Evolutionary conservation across 2,113 vertebrate species (phyloP).

Genomic region (Boleophthalmus pectinirostris): DNA sequence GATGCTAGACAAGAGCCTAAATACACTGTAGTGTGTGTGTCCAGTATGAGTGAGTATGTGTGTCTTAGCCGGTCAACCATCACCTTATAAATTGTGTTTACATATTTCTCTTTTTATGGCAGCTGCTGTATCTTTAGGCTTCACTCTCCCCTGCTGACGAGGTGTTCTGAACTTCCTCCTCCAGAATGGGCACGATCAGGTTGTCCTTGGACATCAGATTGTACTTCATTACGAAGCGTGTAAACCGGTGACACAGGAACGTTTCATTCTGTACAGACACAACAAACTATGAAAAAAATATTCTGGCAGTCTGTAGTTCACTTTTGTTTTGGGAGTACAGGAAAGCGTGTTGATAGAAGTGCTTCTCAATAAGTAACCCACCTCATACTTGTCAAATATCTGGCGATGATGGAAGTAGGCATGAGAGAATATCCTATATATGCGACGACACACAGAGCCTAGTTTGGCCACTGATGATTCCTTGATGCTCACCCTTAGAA

Average conservation of each 20-base stretch:
- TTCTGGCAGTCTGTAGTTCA: background rate
- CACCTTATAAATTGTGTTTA: conserved; percentile 27
- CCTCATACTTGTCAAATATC: conserved; percentile 99
- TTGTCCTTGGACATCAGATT: conserved; percentile 99
- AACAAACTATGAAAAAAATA: background rate
- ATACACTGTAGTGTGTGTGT: conserved; percentile 57
- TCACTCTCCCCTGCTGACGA: conserved; percentile 92
- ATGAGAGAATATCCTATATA: conserved; percentile 99
- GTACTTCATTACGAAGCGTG: conserved; percentile 99
- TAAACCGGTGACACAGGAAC: conserved; percentile 98
- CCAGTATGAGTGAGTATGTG: background rate
- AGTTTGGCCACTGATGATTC: conserved; percentile 99
- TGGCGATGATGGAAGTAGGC: conserved; percentile 99
- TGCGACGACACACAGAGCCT: conserved; percentile 97
- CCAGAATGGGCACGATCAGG: conserved; percentile 98
- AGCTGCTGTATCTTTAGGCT: conserved; percentile 78
- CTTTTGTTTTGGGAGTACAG: background rate
- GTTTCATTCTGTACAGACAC: conserved; percentile 87
- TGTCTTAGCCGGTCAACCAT: conserved; percentile 20
- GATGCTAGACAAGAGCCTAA: conserved; percentile 53
- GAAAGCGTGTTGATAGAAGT: background rate
- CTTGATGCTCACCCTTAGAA: conserved; percentile 96
- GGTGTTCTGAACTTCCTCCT: conserved; percentile 95
- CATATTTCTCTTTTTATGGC: conserved; percentile 39
- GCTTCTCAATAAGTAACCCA: conserved; percentile 59